Base-by-base conservation (phyloP, 2,888 invertebrate genomes). In the Amiota mariae region DNA sequence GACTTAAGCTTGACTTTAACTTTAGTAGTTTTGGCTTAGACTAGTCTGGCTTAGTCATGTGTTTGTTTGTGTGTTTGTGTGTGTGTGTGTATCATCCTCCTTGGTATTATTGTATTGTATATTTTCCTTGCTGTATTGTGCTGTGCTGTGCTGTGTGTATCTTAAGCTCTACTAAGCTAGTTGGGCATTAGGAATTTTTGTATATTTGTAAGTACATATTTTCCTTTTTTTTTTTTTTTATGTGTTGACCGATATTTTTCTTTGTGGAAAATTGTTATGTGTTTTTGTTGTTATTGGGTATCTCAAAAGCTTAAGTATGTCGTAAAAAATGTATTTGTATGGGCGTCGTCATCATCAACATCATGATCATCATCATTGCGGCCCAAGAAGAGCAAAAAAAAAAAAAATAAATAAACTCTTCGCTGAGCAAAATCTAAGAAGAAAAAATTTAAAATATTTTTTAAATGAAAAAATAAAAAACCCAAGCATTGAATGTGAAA, bases 231-330 rank as follows among this genome's bases (percentile, higher is more conserved):
- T 8, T 9, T 8, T 12, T 15, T 66, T 12, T 64, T 48, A 64
- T n/a, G 12, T 66, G 56, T 36, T 68, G 68, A 68, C 68, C 68
- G 68, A 68, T 68, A 68, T 68, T 68, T 68, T 6, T 51, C 15
- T 12, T 54, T 54, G 64, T 64, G 36, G 66, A 66, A 66, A 66
- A 48, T 48, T 36, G 15, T 48, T 66, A 11, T 51, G 54, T 12
- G 54, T 51, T 36, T 51, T 51, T 63, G 12, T 46, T 63, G 15
- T 63, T 36, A n/a, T n/a, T 13, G n/a, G 46, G 24, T 63, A 36
- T 46, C 24, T n/a, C 10, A 15, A 46, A 46, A 12, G 46, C 47
- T 63, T 46, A 63, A 63, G 66, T 64, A 15, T 64, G 64, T 66
- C 66, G 66, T 66, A 48, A 66, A 66, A 66, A 66, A 46, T 48